phyloP scores from a whole-genome alignment of 2,113 vertebrate genomes.

The Sinocyclocheilus anophthalmus region DNA sequence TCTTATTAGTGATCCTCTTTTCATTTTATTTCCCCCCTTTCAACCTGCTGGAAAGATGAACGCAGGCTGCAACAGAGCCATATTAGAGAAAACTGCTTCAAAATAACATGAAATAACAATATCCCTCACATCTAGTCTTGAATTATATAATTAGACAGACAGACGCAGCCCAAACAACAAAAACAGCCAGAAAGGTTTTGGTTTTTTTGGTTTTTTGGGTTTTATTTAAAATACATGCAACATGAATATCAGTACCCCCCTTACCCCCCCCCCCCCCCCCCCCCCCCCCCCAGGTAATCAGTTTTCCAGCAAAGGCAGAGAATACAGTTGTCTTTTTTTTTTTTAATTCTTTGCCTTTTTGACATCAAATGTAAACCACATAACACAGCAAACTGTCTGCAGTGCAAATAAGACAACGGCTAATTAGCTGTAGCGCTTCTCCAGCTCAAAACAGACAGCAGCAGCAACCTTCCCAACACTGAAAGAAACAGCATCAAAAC shows the following conservation, averaged over 20 bases:
- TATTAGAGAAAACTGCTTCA: not conserved
- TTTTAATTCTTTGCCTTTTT: not conserved
- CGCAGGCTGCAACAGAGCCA: not conserved
- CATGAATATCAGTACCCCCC: slow-evolving; percentile 36
- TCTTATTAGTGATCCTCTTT: not conserved
- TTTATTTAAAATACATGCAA: slow-evolving; percentile 60
- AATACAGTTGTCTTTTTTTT: slow-evolving; percentile 25
- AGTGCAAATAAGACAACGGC: slow-evolving; percentile 37
- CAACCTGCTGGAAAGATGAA: not conserved
- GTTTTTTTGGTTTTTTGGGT: no score
- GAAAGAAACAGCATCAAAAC: slow-evolving; percentile 59
- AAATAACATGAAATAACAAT: not conserved
- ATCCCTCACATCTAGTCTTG: not conserved
- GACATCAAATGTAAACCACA: slow-evolving; percentile 49
- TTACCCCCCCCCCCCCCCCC: no score
- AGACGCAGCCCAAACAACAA: not conserved
- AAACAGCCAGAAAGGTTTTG: not conserved
- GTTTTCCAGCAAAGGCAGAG: slow-evolving; percentile 45
- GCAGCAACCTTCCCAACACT: slow-evolving; percentile 29
- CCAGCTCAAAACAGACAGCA: slow-evolving; percentile 34
- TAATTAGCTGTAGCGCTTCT: slow-evolving; percentile 36
- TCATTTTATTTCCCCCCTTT: not conserved
- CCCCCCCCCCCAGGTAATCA: no score
- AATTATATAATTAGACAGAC: not conserved
- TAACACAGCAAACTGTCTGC: slow-evolving; percentile 35